These are phyloP conservation scores for Caranx melampygus DNA, from an alignment of 2,113 vertebrate species.

Conservation along the genomic window DNA sequence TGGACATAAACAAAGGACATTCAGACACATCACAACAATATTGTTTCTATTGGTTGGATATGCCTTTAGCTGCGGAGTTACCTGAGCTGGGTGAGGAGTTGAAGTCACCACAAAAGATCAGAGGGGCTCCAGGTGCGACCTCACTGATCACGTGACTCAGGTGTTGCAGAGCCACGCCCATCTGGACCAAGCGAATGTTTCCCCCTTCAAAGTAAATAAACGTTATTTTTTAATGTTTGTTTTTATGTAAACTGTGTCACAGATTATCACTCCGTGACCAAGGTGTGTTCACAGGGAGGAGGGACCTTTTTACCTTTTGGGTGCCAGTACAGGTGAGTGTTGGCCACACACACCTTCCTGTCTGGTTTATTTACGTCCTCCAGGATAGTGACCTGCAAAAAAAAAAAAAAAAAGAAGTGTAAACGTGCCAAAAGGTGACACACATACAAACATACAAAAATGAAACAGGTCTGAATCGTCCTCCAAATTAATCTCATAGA, in stretches of 20 bases:
- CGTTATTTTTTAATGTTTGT: background rate
- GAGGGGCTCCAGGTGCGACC: slow-evolving; percentile 84
- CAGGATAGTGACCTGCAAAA: slow-evolving; percentile 88
- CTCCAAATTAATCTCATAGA: background rate
- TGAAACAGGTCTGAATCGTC: too few species aligned
- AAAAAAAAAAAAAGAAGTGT: background rate
- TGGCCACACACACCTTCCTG: slow-evolving; percentile 92
- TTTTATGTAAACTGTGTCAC: fast-evolving
- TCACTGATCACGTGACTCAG: slow-evolving; percentile 85
- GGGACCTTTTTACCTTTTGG: slow-evolving; percentile 89
- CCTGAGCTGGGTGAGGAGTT: slow-evolving; percentile 91
- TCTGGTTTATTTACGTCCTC: slow-evolving; percentile 86
- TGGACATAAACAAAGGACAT: background rate
- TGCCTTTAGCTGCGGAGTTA: slow-evolving; percentile 15
- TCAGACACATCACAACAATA: background rate
- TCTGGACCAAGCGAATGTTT: slow-evolving; percentile 93
- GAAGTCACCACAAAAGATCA: slow-evolving; percentile 95
- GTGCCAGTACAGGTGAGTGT: slow-evolving; percentile 97
- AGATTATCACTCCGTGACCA: background rate
- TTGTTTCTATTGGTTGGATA: background rate
- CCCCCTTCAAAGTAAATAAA: slow-evolving; percentile 81
- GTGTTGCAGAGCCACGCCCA: slow-evolving; percentile 89
- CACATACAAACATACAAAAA: background rate
- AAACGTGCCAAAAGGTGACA: background rate
- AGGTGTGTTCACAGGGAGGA: background rate